Base-by-base conservation (phyloP, 2,888 invertebrate genomes). In the Diploptera punctata region DNA sequence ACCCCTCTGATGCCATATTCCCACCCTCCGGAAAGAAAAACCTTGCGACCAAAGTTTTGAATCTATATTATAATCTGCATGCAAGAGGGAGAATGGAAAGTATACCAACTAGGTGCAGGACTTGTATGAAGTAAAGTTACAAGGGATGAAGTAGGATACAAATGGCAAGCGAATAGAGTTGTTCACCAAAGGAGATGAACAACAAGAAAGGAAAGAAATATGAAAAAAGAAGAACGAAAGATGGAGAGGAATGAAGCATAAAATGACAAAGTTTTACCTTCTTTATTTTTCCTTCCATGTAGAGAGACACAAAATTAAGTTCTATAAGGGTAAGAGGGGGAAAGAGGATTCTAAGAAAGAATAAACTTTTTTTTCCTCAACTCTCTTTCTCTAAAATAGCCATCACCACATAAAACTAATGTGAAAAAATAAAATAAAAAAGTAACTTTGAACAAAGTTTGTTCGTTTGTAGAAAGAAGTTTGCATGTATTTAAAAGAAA, bases 1-100 rank as follows among this genome's bases (percentile, higher is more conserved):
- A 57, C 57, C 31, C 57, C 47, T 47, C 47, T 7, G 33, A 33
- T 10, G 33, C 29, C 29, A 24, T 4, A 5, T 29, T 1, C 31
- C 10, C 57, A 13, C 21, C 54, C 47, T n/a, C 18, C 18, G n/a
- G 47, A 31, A 60, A 29, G n/a, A 60, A 44, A 47, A n/a, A n/a
- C n/a, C 10, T 68, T 61, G 54, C 24, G 68, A 68, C 68, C 68
- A 72, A 72, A 72, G 68, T 72, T 72, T 72, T 68, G 68, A 68
- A 52, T 68, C 68, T 72, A 60, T 68, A 72, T 72, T 72, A 68
- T 72, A 72, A 72, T 72, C 68, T 62, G 29, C 68, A 68, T 71
- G 43, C 69, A 62, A 57, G 57, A 24, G 29, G 57, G 57, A n/a
- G n/a, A 10, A 33, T n/a, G 9, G 21, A 21, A 52, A 24, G 19